These are phyloP conservation scores for Hydrozoanthus gracilis DNA, from an alignment of 92 coral and sea anemone species.

Conservation along the genomic window DNA sequence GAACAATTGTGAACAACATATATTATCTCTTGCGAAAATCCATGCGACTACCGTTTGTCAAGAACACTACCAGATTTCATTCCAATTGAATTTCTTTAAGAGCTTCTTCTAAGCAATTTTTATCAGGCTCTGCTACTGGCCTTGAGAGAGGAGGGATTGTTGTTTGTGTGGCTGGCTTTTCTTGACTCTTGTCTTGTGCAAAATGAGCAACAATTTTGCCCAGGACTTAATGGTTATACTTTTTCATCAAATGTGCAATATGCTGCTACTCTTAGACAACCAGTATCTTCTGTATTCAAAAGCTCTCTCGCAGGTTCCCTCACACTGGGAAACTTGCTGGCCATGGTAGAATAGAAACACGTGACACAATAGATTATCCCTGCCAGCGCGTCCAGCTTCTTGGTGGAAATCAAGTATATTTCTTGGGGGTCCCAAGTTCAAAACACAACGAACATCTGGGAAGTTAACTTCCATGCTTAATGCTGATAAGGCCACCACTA, in stretches of 20 bases:
- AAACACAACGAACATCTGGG: slow-evolving; percentile 18
- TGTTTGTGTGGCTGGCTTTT: neutral
- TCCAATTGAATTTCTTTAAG: slow-evolving; percentile 29
- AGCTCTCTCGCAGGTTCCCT: neutral
- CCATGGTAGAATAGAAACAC: slow-evolving; percentile 32
- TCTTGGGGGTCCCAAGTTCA: slow-evolving; percentile 46
- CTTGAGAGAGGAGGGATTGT: slow-evolving; percentile 4
- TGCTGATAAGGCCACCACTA: slow-evolving; percentile 43
- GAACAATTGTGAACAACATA: slow-evolving; percentile 51
- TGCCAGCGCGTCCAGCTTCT: slow-evolving; percentile 49
- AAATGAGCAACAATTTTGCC: slow-evolving; percentile 14
- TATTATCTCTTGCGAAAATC: slow-evolving; percentile 49
- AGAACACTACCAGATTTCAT: neutral
- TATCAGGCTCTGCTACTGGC: slow-evolving; percentile 44
- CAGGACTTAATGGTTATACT: slow-evolving; percentile 12
- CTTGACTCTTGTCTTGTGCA: neutral
- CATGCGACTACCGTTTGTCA: slow-evolving; percentile 44
- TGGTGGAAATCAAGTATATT: slow-evolving; percentile 39
- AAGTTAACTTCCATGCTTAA: slow-evolving; percentile 51
- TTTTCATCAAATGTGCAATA: neutral
- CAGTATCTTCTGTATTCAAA: neutral
- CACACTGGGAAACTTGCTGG: slow-evolving; percentile 32
- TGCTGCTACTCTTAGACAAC: slow-evolving; percentile 46
- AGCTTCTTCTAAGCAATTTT: slow-evolving; percentile 27
- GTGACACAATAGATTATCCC: slow-evolving; percentile 23